Evolutionary conservation across 2,888 invertebrate genomes (phyloP).

Genomic region (Phragmatobia fuliginosa): DNA sequence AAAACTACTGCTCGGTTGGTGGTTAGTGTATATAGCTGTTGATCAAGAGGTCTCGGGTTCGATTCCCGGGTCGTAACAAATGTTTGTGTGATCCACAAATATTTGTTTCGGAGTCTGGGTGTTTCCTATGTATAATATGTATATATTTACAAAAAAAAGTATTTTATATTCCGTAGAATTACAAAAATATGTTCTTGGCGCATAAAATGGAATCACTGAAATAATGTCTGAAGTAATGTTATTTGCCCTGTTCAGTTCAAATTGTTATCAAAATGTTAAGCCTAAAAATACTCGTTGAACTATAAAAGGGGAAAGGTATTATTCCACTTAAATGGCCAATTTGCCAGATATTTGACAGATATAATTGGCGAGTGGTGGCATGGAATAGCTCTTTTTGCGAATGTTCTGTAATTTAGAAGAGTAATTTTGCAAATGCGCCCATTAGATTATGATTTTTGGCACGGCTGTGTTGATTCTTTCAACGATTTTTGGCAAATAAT

Average conservation of each 20-base stretch:
- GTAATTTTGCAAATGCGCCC: slow-evolving; percentile 72
- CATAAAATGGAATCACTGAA: slow-evolving; percentile 10
- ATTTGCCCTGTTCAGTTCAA: slow-evolving; percentile 18
- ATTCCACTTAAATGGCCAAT: slow-evolving; percentile 74
- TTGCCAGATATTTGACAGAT: slow-evolving; percentile 78
- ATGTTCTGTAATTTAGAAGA: slow-evolving; percentile 68
- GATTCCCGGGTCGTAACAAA: too few relatives aligned
- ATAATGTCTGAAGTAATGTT: slow-evolving; percentile 2
- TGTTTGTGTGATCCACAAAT: too few relatives aligned
- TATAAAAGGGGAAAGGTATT: slow-evolving; percentile 75
- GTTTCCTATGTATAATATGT: too few relatives aligned
- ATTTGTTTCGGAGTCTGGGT: too few relatives aligned
- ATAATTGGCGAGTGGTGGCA: slow-evolving; percentile 70
- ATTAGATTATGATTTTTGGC: slow-evolving; percentile 78
- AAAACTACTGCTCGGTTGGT: too few relatives aligned
- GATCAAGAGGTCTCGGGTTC: too few relatives aligned
- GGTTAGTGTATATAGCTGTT: too few relatives aligned
- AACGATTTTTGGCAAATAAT: not conserved
- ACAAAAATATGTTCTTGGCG: not conserved
- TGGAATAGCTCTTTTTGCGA: slow-evolving; percentile 71
- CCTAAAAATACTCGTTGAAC: slow-evolving; percentile 62
- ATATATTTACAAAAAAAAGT: too few relatives aligned
- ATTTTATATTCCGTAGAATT: too few relatives aligned
- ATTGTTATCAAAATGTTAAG: slow-evolving; percentile 31
- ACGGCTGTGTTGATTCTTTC: slow-evolving; percentile 41